Conservation (phyloP, 2,113 vertebrate species). For the Channa argus region DNA sequence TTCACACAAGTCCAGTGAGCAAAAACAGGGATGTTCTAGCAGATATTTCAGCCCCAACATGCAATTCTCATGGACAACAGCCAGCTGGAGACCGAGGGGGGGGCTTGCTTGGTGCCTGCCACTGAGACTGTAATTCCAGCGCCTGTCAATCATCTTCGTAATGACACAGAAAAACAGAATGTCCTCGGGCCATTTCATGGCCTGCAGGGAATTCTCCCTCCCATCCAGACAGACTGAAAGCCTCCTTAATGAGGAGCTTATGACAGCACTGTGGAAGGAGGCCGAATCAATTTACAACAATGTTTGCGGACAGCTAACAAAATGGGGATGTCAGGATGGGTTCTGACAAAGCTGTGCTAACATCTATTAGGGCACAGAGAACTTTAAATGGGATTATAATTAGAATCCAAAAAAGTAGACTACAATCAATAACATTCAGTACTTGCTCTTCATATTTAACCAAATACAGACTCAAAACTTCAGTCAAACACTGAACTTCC, state of each 20-base stretch:
- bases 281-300: constrained; percentile 31
- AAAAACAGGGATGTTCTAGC: neutral
- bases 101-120: neutral
- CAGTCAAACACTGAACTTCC: neutral
- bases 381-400: constrained; percentile 13
- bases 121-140: constrained; percentile 36
- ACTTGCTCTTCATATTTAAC: neutral
- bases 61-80: constrained; percentile 24
- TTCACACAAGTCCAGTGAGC: neutral
- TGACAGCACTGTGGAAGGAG: constrained; percentile 24
- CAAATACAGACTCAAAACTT: no score
- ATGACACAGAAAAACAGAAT: constrained; percentile 50
- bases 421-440: neutral
- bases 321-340: neutral
- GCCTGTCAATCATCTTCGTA: constrained; percentile 63
- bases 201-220: constrained; percentile 37
- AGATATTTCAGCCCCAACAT: neutral
- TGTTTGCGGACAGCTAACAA: constrained; percentile 22
- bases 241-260: constrained; percentile 49
- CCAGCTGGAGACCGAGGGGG: neutral
- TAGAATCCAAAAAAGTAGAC: neutral
- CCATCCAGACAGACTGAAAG: constrained; percentile 4
- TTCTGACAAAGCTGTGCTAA: neutral
- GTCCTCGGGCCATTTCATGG: constrained; percentile 15
- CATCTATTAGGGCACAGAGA: neutral